Percentiles rank a stretch among this genome's conserved stretches.
These are phyloP conservation scores for Orchesellides sinensis DNA, from an alignment of 2,888 invertebrate genomes.

Conservation along the genomic window DNA sequence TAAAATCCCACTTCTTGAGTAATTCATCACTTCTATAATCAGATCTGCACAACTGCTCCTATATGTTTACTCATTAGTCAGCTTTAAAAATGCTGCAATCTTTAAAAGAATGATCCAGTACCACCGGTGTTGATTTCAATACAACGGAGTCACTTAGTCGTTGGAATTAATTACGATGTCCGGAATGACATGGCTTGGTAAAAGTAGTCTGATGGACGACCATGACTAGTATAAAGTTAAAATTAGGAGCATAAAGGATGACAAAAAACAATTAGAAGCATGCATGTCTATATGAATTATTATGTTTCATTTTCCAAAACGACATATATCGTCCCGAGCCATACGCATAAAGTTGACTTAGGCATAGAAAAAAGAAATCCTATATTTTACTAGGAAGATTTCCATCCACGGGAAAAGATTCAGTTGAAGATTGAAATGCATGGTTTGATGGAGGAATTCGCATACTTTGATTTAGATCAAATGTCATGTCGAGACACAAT, in stretches of 20 bases:
- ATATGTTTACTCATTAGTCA: not conserved
- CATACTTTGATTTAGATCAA: not conserved
- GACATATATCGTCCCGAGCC: not conserved
- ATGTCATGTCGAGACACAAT: too few relatives aligned
- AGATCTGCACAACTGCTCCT: not conserved
- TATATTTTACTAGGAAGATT: not conserved
- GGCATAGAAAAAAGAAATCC: not conserved
- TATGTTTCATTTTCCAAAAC: not conserved
- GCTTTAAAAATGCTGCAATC: not conserved
- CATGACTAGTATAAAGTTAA: constrained; percentile 11
- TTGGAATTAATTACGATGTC: constrained; percentile 27
- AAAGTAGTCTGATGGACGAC: constrained; percentile 27
- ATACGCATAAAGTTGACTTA: not conserved
- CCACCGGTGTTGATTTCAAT: constrained; percentile 27
- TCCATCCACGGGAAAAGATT: not conserved
- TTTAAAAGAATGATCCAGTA: constrained; percentile 2
- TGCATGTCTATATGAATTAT: not conserved
- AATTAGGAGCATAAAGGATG: not conserved
- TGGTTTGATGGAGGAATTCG: not conserved
- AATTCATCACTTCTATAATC: constrained; percentile 13
- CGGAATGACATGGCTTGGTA: constrained; percentile 19
- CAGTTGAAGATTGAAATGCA: not conserved
- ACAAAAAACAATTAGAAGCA: too few relatives aligned
- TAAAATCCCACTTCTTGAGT: not conserved
- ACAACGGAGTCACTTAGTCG: constrained; percentile 13